These are phyloP conservation scores for Caerostris darwini DNA, from an alignment of 1,140 invertebrate genomes.

Conservation along the genomic window DNA sequence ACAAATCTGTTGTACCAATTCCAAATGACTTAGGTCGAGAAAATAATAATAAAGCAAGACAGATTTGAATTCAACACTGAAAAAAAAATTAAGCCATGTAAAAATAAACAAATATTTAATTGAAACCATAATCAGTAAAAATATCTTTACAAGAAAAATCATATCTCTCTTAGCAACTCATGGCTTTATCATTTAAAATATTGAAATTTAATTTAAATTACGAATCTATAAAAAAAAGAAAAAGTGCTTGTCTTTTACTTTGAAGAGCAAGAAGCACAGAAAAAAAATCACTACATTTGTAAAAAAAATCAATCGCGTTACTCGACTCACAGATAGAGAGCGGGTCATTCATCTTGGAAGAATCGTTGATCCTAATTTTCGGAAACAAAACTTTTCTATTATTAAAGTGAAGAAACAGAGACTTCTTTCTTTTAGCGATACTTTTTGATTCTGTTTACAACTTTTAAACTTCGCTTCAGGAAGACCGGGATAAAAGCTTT, in stretches of 20 bases:
- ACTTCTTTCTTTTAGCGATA: neutral
- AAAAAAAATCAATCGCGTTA: neutral
- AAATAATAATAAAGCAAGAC: too few species aligned
- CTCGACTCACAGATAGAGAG: neutral
- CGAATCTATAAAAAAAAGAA: neutral
- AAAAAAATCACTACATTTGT: neutral
- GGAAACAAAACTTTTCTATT: slow-evolving; percentile 47
- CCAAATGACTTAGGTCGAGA: too few species aligned
- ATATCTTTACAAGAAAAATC: too few species aligned
- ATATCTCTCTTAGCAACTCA: too few species aligned
- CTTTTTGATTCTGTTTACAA: slow-evolving; percentile 28
- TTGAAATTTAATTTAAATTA: neutral
- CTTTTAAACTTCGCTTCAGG: neutral
- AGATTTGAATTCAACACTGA: too few species aligned
- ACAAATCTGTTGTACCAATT: too few species aligned
- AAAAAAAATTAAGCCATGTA: too few species aligned
- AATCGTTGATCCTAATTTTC: slow-evolving; percentile 46
- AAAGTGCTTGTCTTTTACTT: neutral
- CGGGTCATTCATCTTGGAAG: neutral
- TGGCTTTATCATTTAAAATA: neutral
- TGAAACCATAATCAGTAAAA: too few species aligned
- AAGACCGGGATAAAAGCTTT: neutral
- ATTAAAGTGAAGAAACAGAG: neutral
- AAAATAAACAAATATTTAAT: too few species aligned
- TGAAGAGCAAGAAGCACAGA: neutral